Base-by-base conservation (phyloP, 2,797 vertebrate genomes). In the Lepus oiostolus region DNA sequence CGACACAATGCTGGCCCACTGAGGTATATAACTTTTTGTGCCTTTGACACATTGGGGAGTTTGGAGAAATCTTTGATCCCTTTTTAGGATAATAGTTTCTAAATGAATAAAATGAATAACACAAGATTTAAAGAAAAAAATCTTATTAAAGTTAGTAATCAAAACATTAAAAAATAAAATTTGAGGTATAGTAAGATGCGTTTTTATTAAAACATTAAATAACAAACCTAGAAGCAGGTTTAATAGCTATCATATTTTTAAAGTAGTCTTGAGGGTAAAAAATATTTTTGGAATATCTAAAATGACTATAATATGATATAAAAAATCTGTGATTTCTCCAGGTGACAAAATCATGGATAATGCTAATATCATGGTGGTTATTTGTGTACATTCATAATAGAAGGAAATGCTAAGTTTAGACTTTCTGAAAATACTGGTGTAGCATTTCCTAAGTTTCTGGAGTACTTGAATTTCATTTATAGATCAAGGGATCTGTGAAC, bases 121-220 rank as follows among this genome's bases (percentile, higher is more conserved):
- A 35, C 22, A 85, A 17, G 1, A 47, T 42, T 87, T 32, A 82
- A 87, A 26, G 16, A 84, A 90, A 92, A 63, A 67, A 63, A 72
- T 77, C 87, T 47, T 80, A 67, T 47, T 47, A 91, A 86, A 91
- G 58, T 79, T n/a, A 81, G 3, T 32, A 65, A 85, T 94, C 58
- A 91, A 74, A 93, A 82, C 82, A 47, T 76, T 22, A 28, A 72
- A 65, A 85, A 38, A 89, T 58, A n/a, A 85, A 58, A 93, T 47
- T 42, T 81, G 85, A 67, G 35, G 32, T 8, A 32, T 80, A 77
- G 32, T 79, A 60, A 54, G n/a, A 47, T 60, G 28, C 35, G 35
- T 81, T 28, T 79, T 95, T 84, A 89, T 82, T 94, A 89, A 96
- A 93, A n/a, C 79, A 77, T 82, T 71, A 86, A 85, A 76, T 91